Conservation (phyloP, 2,113 vertebrate species). For the Sorex araneus region DNA sequence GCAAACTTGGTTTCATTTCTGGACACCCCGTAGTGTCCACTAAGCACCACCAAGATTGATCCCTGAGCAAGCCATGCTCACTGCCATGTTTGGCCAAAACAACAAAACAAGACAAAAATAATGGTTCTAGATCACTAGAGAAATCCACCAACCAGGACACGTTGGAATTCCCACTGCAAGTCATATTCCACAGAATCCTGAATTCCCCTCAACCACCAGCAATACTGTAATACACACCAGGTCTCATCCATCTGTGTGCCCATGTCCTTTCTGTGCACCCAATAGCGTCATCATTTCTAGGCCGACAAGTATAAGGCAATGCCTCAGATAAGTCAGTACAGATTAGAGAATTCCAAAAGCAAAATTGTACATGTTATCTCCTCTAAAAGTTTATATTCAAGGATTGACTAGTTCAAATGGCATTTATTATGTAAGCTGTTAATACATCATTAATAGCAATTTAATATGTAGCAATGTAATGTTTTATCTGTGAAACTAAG, state of each 20-base stretch:
- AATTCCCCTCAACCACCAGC: not conserved
- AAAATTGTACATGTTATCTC: not conserved
- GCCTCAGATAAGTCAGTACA: not conserved
- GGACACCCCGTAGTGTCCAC: no score
- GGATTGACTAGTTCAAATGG: not conserved
- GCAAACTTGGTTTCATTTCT: no score
- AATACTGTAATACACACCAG: not conserved
- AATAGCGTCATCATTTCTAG: not conserved
- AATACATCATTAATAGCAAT: not conserved
- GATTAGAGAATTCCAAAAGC: not conserved
- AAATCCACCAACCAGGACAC: not conserved
- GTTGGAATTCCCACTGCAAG: not conserved
- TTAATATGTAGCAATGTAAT: not conserved
- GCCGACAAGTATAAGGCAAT: not conserved
- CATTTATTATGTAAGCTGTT: not conserved
- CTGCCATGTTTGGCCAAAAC: no score
- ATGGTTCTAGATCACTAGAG: not conserved
- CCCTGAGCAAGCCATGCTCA: no score
- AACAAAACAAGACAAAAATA: no score
- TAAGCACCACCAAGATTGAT: no score
- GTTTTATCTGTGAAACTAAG: conserved; percentile 14
- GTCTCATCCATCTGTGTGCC: not conserved
- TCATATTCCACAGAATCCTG: not conserved
- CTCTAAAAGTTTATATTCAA: conserved; percentile 2
- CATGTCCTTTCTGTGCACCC: not conserved